Base-by-base conservation (phyloP, 2,113 vertebrate genomes). In the Mobula birostris region DNA sequence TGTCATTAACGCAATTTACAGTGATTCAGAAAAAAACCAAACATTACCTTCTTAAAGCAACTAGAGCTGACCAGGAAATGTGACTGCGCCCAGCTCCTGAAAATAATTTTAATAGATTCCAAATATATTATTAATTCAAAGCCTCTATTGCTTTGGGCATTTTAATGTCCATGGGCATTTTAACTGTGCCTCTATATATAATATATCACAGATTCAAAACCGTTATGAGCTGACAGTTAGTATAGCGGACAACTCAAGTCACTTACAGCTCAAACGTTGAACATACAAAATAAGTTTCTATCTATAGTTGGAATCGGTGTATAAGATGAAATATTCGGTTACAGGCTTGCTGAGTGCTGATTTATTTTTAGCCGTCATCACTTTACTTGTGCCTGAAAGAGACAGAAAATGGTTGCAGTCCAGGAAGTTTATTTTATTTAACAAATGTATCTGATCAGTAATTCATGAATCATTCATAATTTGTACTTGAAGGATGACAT, bases 361-460 rank as follows among this genome's bases (percentile, higher is more conserved):
- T 93, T 74, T 93, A 93, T 93, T 93, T 93, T 93, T 93, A 93
- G 70, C 24, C 56, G 91, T 93, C 36, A 93, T 72, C 91, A 56
- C 36, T 76, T 93, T 93, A 76, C 68, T 93, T 93, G 70, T 74
- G 36, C 12, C 91, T 74, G 91, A 40, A 40, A 48, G 70, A 93
- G 21, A 93, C 27, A 40, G 36, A 93, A 93, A 56, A 12, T 27
- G 91, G 40, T 56, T 93, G 68, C 72, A 74, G 70, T 56, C 72
- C 68, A 76, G 91, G 56, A 56, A 93, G 21, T 72, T 93, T 93
- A 74, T 93, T 93, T 93, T 93, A 48, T 48, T 72, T 48, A 93
- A 21, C 17, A 48, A 93, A 93, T 70, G 70, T 29, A 74, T 15
- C 40, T 93, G 91, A 76, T 74, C 48, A 93, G 72, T 93, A 93